Evolutionary conservation across 1,140 invertebrate genomes (phyloP).

Genomic region (Platyura marginata): DNA sequence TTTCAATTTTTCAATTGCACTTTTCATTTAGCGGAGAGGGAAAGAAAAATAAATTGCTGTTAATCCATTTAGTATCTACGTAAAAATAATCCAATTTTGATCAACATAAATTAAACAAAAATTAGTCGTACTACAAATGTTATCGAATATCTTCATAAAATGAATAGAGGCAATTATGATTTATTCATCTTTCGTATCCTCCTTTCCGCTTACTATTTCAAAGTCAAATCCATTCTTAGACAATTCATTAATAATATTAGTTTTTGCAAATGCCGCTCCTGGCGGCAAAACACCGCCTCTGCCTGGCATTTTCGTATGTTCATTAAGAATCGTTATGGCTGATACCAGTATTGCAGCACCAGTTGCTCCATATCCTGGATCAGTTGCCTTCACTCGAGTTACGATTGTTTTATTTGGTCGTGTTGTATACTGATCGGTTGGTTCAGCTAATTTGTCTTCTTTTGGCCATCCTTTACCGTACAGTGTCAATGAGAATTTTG

Average conservation of each 20-base stretch:
- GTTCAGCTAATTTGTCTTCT: conserved; percentile 36
- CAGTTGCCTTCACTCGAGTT: conserved; percentile 37
- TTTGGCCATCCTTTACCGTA: conserved; percentile 59
- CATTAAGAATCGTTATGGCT: conserved; percentile 56
- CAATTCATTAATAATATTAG: conserved; percentile 18
- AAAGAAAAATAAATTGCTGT: too few relatives aligned
- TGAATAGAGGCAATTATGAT: too few relatives aligned
- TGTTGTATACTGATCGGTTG: conserved; percentile 35
- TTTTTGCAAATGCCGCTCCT: conserved; percentile 18
- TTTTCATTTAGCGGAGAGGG: too few relatives aligned
- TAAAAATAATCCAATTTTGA: too few relatives aligned
- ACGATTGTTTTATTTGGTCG: conserved; percentile 46
- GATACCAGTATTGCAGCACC: conserved; percentile 47
- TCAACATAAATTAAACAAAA: too few relatives aligned
- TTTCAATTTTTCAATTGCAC: too few relatives aligned
- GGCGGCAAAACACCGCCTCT: conserved; percentile 30
- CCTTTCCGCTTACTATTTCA: too few relatives aligned
- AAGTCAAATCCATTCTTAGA: conserved; percentile 24
- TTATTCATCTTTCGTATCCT: too few relatives aligned
- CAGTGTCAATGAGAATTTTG: conserved; percentile 45
- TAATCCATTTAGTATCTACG: too few relatives aligned
- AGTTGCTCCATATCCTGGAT: conserved; percentile 65
- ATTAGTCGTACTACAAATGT: too few relatives aligned
- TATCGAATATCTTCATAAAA: too few relatives aligned
- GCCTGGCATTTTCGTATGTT: conserved; percentile 53